phyloP scores from a whole-genome alignment of 2,113 vertebrate species.

The Melozone crissalis region DNA sequence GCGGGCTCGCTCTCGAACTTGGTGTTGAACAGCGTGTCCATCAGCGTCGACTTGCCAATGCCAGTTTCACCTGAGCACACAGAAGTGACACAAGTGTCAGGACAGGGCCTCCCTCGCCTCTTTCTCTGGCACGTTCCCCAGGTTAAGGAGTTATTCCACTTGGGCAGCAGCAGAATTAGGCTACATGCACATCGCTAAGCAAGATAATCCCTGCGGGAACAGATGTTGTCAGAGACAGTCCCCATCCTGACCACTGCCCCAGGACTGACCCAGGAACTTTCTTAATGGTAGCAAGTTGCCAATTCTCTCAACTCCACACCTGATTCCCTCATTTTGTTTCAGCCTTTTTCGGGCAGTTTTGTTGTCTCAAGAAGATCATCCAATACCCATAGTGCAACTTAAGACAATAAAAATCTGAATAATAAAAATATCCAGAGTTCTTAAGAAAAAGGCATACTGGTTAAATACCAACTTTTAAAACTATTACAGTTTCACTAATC shows the following conservation, averaged over 20 bases:
- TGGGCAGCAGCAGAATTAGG: background rate
- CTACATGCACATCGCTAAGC: rapidly evolving
- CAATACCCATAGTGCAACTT: background rate
- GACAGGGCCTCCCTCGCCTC: rapidly evolving
- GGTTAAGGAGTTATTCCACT: background rate
- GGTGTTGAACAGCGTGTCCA: slow-evolving; percentile 86
- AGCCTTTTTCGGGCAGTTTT: background rate
- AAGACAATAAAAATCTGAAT: background rate
- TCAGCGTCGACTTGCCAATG: slow-evolving; percentile 83
- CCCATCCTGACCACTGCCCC: background rate
- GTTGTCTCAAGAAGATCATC: background rate
- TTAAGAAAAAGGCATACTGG: background rate
- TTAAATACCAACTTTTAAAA: background rate
- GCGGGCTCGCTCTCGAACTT: slow-evolving; percentile 83
- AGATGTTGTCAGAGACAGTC: background rate
- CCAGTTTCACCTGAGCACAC: slow-evolving; percentile 76
- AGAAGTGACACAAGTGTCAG: background rate
- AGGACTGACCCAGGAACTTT: background rate
- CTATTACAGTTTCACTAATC: background rate
- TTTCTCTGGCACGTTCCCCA: rapidly evolving
- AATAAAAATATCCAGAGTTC: rapidly evolving
- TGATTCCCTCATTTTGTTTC: background rate
- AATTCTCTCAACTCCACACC: background rate
- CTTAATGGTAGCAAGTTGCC: background rate
- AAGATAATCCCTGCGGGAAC: background rate